Conservation (phyloP, 1,140 invertebrate species). For the Pygmarrhopalites habei region DNA sequence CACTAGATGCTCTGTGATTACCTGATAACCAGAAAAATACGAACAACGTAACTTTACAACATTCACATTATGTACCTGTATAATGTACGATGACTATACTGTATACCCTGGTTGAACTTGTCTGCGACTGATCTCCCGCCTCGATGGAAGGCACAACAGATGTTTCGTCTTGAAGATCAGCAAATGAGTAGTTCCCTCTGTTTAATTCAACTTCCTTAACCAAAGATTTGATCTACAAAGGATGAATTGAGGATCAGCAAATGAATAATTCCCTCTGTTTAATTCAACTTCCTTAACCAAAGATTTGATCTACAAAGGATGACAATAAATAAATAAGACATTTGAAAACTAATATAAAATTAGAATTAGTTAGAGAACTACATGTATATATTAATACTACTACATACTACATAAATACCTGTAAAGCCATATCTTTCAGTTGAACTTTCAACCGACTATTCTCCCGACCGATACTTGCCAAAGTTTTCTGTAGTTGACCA, state of each 20-base stretch:
- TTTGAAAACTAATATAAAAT: background rate
- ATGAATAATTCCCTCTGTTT: conserved; percentile 51
- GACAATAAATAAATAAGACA: background rate
- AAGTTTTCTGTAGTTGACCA: conserved; percentile 60
- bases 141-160: conserved; percentile 5
- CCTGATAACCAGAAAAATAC: too few species aligned
- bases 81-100: too few species aligned
- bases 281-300: conserved; percentile 76
- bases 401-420: too few species aligned
- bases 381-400: background rate
- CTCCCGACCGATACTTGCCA: conserved; percentile 62
- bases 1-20: conserved; percentile 75
- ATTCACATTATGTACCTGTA: too few species aligned
- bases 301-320: conserved; percentile 20
- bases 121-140: too few species aligned
- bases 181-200: conserved; percentile 49
- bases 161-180: conserved; percentile 2
- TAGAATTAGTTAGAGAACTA: background rate
- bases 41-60: too few species aligned
- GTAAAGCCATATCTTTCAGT: conserved; percentile 63
- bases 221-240: conserved; percentile 21
- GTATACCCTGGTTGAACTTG: too few species aligned
- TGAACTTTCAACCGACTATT: conserved; percentile 68
- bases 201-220: conserved; percentile 78
- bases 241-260: conserved; percentile 3